Conservation (phyloP, 2,888 invertebrate genomes). For the Drosophila monieri region DNA sequence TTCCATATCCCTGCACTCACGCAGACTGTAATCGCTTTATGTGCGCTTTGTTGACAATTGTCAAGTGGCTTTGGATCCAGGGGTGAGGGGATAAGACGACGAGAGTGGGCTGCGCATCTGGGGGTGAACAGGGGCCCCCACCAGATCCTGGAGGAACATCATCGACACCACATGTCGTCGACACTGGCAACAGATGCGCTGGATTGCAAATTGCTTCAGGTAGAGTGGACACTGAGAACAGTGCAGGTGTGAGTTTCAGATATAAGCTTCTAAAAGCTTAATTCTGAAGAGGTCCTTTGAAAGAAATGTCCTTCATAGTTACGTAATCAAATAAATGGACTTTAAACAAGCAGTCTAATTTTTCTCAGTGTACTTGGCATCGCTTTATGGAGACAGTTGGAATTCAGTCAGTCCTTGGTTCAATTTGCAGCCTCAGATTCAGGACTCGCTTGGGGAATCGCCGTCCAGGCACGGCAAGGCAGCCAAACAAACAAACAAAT, state of each 20-base stretch:
- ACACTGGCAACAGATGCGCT: slow-evolving; percentile 45
- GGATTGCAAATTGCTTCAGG: slow-evolving; percentile 47
- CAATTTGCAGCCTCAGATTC: slow-evolving; percentile 37
- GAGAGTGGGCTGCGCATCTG: background rate
- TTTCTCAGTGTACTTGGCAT: background rate
- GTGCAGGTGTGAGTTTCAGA: no score
- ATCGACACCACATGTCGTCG: slow-evolving; percentile 46
- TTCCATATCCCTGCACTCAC: slow-evolving; percentile 48
- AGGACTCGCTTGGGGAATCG: background rate
- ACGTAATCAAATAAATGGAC: no score
- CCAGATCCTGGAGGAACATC: slow-evolving; percentile 25
- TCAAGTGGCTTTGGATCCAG: slow-evolving; percentile 28
- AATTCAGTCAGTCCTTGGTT: slow-evolving; percentile 21
- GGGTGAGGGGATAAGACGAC: slow-evolving; percentile 1
- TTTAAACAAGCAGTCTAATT: background rate
- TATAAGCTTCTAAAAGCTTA: background rate
- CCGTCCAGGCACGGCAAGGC: background rate
- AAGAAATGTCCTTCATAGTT: background rate
- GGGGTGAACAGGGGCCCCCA: background rate
- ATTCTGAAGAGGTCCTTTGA: background rate
- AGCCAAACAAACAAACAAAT: slow-evolving; percentile 9
- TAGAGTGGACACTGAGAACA: slow-evolving; percentile 10
- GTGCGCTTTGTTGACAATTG: slow-evolving; percentile 57
- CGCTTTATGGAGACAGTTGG: slow-evolving; percentile 34
- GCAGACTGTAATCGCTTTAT: slow-evolving; percentile 54